phyloP scores from a whole-genome alignment of 2,113 vertebrate genomes.

The Ictalurus punctatus region DNA sequence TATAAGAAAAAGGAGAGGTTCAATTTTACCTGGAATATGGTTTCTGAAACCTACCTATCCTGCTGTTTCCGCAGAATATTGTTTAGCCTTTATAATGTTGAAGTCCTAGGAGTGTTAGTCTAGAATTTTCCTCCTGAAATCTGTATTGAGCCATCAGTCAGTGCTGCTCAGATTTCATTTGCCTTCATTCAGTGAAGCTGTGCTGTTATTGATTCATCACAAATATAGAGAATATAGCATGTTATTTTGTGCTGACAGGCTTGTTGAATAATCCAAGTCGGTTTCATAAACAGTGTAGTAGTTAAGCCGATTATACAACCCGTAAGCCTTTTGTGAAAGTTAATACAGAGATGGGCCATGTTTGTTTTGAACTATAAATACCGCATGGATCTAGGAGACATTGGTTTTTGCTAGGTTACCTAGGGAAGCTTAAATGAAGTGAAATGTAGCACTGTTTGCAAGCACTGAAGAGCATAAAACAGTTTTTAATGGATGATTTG shows the following conservation, averaged over 20 bases:
- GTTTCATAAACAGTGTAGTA: constrained; percentile 3
- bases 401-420: constrained; percentile 10
- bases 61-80: neutral
- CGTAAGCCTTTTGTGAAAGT: neutral
- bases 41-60: neutral
- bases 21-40: neutral
- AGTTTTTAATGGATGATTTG: neutral
- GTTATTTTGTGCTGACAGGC: neutral
- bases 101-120: neutral
- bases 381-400: constrained; percentile 31
- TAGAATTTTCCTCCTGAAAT: constrained; percentile 3
- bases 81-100: neutral
- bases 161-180: constrained; percentile 24
- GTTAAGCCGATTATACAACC: neutral
- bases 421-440: neutral
- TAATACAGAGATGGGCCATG: constrained; percentile 11
- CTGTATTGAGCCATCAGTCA: neutral
- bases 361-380: constrained; percentile 43
- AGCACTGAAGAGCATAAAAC: neutral
- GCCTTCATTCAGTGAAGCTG: neutral
- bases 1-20: neutral
- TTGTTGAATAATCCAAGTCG: neutral
- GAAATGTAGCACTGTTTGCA: neutral
- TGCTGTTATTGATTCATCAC: constrained; percentile 13
- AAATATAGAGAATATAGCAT: neutral